Evolutionary conservation across 2,113 vertebrate species (phyloP), one percentile per base, ranked within the genome.

Genomic region (Sinocyclocheilus maitianheensis): DNA sequence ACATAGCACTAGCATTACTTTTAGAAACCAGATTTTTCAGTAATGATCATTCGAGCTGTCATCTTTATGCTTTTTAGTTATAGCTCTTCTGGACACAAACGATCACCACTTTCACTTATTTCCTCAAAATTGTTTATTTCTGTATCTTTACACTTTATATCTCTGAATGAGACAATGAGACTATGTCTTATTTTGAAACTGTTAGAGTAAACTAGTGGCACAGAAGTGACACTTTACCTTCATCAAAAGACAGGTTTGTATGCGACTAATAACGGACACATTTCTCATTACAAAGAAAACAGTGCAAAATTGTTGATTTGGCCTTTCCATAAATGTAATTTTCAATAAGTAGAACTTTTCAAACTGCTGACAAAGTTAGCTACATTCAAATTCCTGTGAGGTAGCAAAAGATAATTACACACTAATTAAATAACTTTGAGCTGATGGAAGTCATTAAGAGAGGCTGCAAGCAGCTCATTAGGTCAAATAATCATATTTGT

Each of bases 281-380:
- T 89, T 90, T 87, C 90, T 85, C 77, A 88, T 88, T 90, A 79
- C 34, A 0, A 48, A 14, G 74, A 76, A 83, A 58, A 77, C 86
- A 40, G 30, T 67, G 40, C 34, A 51, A 51, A 88, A 22, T 22
- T 22, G 69, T 43, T 40, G 18, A 72, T 72, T 40, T 72, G 69
- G 69, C 34, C 67, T 71, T 40, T 71, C 8, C 34, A 40, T 72
- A 12, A 72, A 72, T 72, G 9, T 20, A 1, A 43, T 43, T 85
- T 85, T 82, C 74, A 55, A 55, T 6, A 53, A 78, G 53, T 1
- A 37, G 2, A 58, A 58, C 77, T 87, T 79, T 84, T 75, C 81
- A 76, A 51, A 60, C 62, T 78, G 55, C 69, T 43, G 18, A 43
- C 37, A 72, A 72, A 72, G 69, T 72, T 43, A 72, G 18, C 10